Evolutionary conservation across 2,888 invertebrate species (phyloP), one percentile per base, ranked within the genome.

Genomic region (Spilarctia lutea): DNA sequence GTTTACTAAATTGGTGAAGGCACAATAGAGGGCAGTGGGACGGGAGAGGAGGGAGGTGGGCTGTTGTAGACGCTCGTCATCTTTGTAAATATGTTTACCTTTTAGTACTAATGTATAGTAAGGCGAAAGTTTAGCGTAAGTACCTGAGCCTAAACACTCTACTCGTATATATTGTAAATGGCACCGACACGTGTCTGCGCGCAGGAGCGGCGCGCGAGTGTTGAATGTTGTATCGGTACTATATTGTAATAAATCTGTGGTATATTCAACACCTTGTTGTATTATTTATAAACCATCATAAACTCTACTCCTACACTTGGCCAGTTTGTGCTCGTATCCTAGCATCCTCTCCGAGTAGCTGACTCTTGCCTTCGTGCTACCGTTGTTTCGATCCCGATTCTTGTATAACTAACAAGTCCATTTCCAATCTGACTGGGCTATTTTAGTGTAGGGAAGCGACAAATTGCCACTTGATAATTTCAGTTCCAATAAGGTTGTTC

Each of bases 41-140:
- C 13, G 52, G 6, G 8, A n/a, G n/a, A n/a, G n/a, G n/a, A n/a
- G 30, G 13, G 24, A 30, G 33, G 60, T 45, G 27, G 10, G n/a
- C n/a, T n/a, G n/a, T n/a, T n/a, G n/a, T n/a, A n/a, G 6, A 48
- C 30, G 52, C 65, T 2, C 24, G n/a, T 8, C 27, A 35, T 39
- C 67, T 65, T 79, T 85, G 85, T 92, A 97, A 83, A 97, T 96
- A 84, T 77, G 65, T 82, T 73, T 76, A 80, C 71, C 79, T 69
- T 71, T 68, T 83, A 82, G 79, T 73, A 78, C 78, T 82, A 83
- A 84, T 76, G 76, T 85, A 79, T 80, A 20, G 75, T 86, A 84
- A 84, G 82, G 66, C 76, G 80, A 78, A 80, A 82, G 79, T 83
- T 82, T 91, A 91, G 90, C 73, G 86, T 91, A 90, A 91, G 92